Base-by-base conservation (phyloP, 53 echinoderm and acorn worm species). In the Crossaster papposus region DNA sequence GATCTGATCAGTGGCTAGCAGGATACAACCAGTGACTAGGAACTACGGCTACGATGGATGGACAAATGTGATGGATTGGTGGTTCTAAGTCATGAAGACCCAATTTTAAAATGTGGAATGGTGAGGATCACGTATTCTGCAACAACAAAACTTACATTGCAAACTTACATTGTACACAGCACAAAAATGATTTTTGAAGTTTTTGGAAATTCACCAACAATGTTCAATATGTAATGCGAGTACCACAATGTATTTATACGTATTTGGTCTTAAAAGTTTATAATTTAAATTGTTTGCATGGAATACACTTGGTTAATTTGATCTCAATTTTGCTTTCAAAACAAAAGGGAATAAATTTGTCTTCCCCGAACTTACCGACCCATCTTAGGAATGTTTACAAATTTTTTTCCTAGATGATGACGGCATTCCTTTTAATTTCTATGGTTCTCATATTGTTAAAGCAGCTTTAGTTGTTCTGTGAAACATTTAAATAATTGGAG, bases 1-100 rank as follows among this genome's bases (percentile, higher is more conserved):
- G 76, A 15, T 75, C 76, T 87, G 87, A 87, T 87, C 87, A 87
- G 77, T 87, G 87, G 87, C 87, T 85, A 52, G 28, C 17, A 22
- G n/a, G 58, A 76, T 77, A 87, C 71, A 26, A 32, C 77, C 87
- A 75, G 76, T 32, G 52, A 29, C 84, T 84, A 62, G 33, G 73
- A 30, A 70, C 75, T 33, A 74, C 74, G 35, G 54, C 35, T 73
- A 76, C 6, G 44, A 12, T 24, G 30, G 58, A 80, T 58, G 58
- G 63, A 53, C 34, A 58, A 14, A 51, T 85, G 51, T 72, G 34
- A 70, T 84, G 71, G 72, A 72, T 71, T 22, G 52, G 23, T 54
- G 53, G 32, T 53, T 81, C 70, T 73, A 17, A 80, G 65, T 38
- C 65, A 36, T 14, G 34, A 35, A 4, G 11, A 35, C 28, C 75